Percentiles rank a stretch among this genome's conserved stretches.
These are phyloP conservation scores for Euzophera pinguis DNA, from an alignment of 2,888 invertebrate species.

Conservation along the genomic window DNA sequence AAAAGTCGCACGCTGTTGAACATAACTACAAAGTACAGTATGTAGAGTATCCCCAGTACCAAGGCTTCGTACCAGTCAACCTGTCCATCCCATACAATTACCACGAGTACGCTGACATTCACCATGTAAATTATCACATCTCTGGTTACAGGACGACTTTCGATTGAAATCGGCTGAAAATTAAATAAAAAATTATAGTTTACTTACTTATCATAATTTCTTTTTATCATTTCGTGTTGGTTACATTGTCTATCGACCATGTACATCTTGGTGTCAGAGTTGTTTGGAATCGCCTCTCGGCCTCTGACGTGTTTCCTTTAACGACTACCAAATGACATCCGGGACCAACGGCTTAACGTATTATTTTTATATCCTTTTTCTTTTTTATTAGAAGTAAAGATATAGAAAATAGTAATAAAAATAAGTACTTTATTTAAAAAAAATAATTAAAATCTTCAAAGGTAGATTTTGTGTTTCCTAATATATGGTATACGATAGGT, in stretches of 20 bases:
- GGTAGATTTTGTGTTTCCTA: no score
- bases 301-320: no score
- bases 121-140: constrained; percentile 89
- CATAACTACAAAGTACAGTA: constrained; percentile 86
- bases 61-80: constrained; percentile 90
- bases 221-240: neutral
- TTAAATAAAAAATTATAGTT: constrained; percentile 10
- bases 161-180: constrained; percentile 85
- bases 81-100: constrained; percentile 87
- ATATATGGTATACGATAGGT: no score
- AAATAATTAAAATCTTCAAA: no score
- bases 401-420: neutral
- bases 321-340: no score
- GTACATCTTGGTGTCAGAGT: no score
- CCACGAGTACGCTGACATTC: constrained; percentile 84
- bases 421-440: no score
- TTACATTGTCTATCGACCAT: no score
- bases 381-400: neutral
- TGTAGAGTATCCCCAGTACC: constrained; percentile 85
- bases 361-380: no score
- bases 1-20: constrained; percentile 82
- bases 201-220: no score
- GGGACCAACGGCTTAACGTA: no score
- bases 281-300: no score
- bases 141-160: constrained; percentile 89